Conservation (phyloP, 2,888 invertebrate genomes). For the Fragum sueziense region DNA sequence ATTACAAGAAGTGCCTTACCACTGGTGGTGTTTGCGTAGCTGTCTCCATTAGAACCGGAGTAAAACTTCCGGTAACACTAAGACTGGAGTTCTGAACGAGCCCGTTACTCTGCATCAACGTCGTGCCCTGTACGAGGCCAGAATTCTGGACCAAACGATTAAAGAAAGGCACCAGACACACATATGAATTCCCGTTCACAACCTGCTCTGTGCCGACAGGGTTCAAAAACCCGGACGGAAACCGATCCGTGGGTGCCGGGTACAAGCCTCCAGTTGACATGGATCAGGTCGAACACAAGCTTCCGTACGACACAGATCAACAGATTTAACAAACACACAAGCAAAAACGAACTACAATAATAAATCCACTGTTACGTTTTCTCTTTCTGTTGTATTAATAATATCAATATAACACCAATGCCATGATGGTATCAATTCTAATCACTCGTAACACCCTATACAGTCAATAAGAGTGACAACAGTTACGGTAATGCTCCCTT, state of each 20-base stretch:
- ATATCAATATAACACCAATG: neutral
- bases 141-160: conserved; percentile 60
- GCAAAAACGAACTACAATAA: neutral
- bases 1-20: too few relatives aligned
- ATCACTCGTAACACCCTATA: neutral
- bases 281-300: conserved; percentile 25
- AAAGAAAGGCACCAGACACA: conserved; percentile 60
- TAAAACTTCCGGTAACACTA: conserved; percentile 49
- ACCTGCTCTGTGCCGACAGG: conserved; percentile 50
- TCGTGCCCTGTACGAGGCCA: conserved; percentile 47
- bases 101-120: conserved; percentile 48
- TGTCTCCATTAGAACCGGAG: conserved; percentile 68
- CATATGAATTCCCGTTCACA: conserved; percentile 51
- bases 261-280: conserved; percentile 59
- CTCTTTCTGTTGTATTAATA: too few relatives aligned
- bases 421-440: too few relatives aligned
- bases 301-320: conserved; percentile 13
- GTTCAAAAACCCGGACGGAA: conserved; percentile 52
- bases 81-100: conserved; percentile 53
- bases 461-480: neutral
- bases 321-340: too few relatives aligned
- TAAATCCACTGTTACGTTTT: conserved; percentile 7
- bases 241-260: conserved; percentile 53
- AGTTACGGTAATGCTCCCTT: neutral
- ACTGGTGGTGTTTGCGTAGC: conserved; percentile 67